Evolutionary conservation across 2,888 invertebrate genomes (phyloP).

Genomic region (Acanthacorydalis orientalis): DNA sequence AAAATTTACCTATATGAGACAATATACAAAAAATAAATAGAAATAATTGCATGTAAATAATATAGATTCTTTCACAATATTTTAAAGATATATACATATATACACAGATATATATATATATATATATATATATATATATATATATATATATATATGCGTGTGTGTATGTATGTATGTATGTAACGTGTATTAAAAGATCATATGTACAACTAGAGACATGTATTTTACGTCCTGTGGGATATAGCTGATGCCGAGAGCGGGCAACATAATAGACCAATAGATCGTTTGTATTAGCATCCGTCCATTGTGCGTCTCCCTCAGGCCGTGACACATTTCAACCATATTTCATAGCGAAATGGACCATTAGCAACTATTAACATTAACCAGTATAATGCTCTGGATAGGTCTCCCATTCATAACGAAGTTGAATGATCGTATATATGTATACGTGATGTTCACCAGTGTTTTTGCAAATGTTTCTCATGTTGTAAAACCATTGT

Average conservation of each 20-base stretch:
- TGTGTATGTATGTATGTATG: not conserved
- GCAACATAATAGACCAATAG: not conserved
- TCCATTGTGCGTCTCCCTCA: slow-evolving; percentile 1
- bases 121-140: not conserved
- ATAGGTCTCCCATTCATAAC: no score
- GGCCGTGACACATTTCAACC: not conserved
- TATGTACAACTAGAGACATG: not conserved
- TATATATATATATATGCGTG: not conserved
- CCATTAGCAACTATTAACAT: slow-evolving; percentile 6
- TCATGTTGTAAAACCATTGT: no score
- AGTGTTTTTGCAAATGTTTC: no score
- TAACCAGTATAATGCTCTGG: not conserved
- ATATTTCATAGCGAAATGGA: slow-evolving; percentile 5
- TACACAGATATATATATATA: not conserved
- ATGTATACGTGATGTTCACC: no score
- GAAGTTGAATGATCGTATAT: no score
- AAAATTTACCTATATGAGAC: no score
- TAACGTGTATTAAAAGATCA: not conserved
- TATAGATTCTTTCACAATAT: no score
- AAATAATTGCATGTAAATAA: no score
- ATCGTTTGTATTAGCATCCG: slow-evolving; percentile 1
- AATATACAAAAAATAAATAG: no score
- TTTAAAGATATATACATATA: no score
- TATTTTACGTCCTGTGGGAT: not conserved
- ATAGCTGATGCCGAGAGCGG: not conserved